A percentile compares a stretch with the other conserved stretches of the same genome.
Evolutionary conservation across 2,888 invertebrate genomes (phyloP).

Genomic region (Noctua comes): DNA sequence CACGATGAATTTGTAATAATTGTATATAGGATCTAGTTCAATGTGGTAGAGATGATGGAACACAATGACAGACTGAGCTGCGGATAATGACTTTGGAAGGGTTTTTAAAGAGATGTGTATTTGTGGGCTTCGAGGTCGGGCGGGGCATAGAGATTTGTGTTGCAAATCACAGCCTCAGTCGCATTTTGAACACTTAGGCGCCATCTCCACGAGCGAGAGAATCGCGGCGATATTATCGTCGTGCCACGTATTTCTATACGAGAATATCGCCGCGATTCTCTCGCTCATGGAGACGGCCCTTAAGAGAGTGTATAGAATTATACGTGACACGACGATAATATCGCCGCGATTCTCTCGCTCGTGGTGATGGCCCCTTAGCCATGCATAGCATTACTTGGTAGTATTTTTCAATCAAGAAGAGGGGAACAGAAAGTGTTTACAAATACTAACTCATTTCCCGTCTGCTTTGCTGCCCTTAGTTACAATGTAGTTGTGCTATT

Average conservation of each 20-base stretch:
- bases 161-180: neutral
- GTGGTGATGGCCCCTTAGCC: too few species aligned
- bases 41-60: neutral
- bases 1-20: constrained; percentile 33
- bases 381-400: neutral
- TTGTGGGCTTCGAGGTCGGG: neutral
- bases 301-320: too few species aligned
- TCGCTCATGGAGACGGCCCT: too few species aligned
- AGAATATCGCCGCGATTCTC: too few species aligned
- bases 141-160: neutral
- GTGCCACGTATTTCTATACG: too few species aligned
- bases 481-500: neutral
- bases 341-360: too few species aligned
- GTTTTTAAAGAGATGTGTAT: neutral
- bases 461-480: neutral
- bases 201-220: too few species aligned
- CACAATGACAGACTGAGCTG: neutral
- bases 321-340: too few species aligned
- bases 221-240: too few species aligned
- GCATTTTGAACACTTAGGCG: neutral
- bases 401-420: constrained; percentile 1
- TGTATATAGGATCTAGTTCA: neutral
- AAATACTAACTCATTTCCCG: neutral
- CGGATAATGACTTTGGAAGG: neutral
- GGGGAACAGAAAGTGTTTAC: neutral